phyloP scores from a whole-genome alignment of 1,140 invertebrate genomes.

The Zaprionus vittiger region DNA sequence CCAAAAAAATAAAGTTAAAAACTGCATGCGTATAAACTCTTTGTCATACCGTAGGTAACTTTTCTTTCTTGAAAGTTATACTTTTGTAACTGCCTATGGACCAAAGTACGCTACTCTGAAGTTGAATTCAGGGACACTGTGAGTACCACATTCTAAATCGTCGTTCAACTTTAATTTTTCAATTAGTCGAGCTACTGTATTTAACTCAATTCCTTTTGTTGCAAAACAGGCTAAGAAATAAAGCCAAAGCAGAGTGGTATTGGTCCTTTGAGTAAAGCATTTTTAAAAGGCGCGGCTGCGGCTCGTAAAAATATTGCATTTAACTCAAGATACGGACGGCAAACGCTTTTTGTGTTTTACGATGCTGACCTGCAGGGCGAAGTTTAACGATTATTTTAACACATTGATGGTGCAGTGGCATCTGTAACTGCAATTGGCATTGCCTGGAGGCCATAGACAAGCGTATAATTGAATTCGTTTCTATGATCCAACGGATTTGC shows the following conservation, averaged over 20 bases:
- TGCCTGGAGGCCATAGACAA: conserved; percentile 57
- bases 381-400: conserved; percentile 74
- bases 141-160: conserved; percentile 1
- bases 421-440: conserved; percentile 6
- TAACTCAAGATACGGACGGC: conserved; percentile 45
- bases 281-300: conserved; percentile 33
- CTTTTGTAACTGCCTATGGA: not conserved
- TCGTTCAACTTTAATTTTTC: conserved; percentile 71
- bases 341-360: conserved; percentile 63
- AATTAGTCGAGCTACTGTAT: conserved; percentile 82
- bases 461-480: conserved; percentile 76
- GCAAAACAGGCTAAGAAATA: conserved; percentile 56
- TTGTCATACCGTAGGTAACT: not conserved
- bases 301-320: conserved; percentile 79
- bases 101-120: not conserved
- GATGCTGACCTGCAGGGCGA: conserved; percentile 42
- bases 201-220: conserved; percentile 53
- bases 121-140: not conserved
- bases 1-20: too few species aligned
- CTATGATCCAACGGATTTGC: conserved; percentile 58
- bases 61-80: not conserved
- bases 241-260: conserved; percentile 7
- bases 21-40: too few species aligned
- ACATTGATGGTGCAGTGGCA: conserved; percentile 49
- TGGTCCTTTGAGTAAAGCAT: conserved; percentile 10